Evolutionary conservation across 2,797 vertebrate species (phyloP).

Genomic region (Chaenodraco wilsoni): DNA sequence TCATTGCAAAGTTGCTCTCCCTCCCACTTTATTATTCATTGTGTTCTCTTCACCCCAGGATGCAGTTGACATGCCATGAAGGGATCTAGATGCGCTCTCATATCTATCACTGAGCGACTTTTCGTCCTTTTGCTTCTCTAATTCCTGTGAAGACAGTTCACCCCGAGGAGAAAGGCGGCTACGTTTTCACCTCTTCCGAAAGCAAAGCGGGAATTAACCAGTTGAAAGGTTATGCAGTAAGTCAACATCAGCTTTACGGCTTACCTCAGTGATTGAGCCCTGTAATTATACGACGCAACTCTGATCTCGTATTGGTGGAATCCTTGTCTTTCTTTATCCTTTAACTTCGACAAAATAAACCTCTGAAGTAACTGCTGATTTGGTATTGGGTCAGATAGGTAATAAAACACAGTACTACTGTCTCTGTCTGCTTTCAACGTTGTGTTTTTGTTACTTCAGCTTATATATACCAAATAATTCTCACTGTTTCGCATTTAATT

Average conservation of each 20-base stretch:
- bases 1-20: slow-evolving; percentile 34
- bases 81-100: slow-evolving; percentile 65
- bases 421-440: slow-evolving; percentile 5
- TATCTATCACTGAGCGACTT: slow-evolving; percentile 70
- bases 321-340: slow-evolving; percentile 52
- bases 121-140: slow-evolving; percentile 64
- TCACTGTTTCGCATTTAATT: slow-evolving; percentile 53
- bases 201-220: slow-evolving; percentile 76
- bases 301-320: slow-evolving; percentile 52
- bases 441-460: slow-evolving; percentile 23
- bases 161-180: slow-evolving; percentile 76
- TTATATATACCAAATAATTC: slow-evolving; percentile 32
- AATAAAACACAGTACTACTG: slow-evolving; percentile 35
- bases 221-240: slow-evolving; percentile 83
- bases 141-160: slow-evolving; percentile 80
- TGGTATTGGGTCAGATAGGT: slow-evolving; percentile 29
- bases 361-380: slow-evolving; percentile 32
- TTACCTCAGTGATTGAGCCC: slow-evolving; percentile 77
- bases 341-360: slow-evolving; percentile 57
- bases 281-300: slow-evolving; percentile 76
- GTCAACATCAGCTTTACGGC: slow-evolving; percentile 82
- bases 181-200: slow-evolving; percentile 81
- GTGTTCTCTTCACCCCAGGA: slow-evolving; percentile 74
- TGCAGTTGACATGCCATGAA: slow-evolving; percentile 71
- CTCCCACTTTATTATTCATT: slow-evolving; percentile 57